Evolutionary conservation across 2,113 vertebrate genomes (phyloP).

Genomic region (Alethe castanea): DNA sequence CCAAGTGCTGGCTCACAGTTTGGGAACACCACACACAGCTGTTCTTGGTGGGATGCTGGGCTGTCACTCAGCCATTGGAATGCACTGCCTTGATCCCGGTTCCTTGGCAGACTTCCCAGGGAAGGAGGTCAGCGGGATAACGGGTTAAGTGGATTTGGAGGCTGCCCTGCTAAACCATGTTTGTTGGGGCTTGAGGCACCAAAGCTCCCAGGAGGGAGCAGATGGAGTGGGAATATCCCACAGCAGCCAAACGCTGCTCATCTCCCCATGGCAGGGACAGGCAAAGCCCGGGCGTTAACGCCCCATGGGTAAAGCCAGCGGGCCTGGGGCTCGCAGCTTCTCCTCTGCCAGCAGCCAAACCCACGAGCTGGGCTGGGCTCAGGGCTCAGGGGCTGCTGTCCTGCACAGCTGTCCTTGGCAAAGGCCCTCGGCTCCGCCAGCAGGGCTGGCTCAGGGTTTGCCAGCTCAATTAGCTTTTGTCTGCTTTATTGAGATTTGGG

Average conservation of each 20-base stretch:
- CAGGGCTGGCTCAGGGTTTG: not conserved
- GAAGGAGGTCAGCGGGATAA: not conserved
- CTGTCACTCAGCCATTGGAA: not conserved
- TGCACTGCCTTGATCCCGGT: accelerated
- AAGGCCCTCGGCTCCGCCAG: not conserved
- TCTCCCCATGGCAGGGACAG: not conserved
- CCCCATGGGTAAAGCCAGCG: accelerated
- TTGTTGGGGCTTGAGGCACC: not conserved
- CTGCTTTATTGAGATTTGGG: not conserved
- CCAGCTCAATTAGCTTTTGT: not conserved
- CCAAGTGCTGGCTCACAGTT: not conserved
- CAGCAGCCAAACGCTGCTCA: not conserved
- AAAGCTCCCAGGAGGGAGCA: not conserved
- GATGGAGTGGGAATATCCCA: not conserved
- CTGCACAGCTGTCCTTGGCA: not conserved
- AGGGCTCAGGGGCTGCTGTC: not conserved
- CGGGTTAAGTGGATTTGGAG: not conserved
- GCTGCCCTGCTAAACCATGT: not conserved
- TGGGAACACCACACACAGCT: not conserved
- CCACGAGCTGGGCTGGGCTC: not conserved
- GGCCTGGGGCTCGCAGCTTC: not conserved
- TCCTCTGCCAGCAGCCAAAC: not conserved
- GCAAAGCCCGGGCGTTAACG: not conserved
- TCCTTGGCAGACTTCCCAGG: not conserved
- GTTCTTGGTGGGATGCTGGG: not conserved